These are phyloP conservation scores for Entomyzon cyanotis DNA, from an alignment of 2,113 vertebrate species.

Conservation along the genomic window DNA sequence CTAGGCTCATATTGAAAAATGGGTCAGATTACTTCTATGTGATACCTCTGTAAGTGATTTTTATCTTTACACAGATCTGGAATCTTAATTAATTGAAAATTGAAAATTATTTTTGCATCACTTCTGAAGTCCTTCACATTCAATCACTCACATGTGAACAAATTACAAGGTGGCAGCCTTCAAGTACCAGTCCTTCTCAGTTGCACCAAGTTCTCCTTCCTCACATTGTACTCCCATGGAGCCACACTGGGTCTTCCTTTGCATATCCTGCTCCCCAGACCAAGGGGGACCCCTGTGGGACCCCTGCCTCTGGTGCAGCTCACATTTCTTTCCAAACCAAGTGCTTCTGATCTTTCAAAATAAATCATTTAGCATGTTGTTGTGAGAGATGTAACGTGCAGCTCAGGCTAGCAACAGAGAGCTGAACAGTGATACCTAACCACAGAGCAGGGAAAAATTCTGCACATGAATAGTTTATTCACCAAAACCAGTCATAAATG, in stretches of 20 bases:
- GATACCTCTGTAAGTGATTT: background rate
- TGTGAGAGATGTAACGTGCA: background rate
- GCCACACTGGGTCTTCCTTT: background rate
- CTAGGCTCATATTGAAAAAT: background rate
- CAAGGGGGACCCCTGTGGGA: background rate
- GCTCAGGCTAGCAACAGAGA: background rate
- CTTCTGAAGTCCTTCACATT: background rate
- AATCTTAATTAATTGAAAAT: background rate
- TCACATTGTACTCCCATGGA: constrained; percentile 19
- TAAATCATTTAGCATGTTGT: background rate
- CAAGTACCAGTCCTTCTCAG: rapidly evolving
- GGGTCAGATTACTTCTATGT: background rate
- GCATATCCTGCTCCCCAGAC: background rate
- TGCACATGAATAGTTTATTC: constrained; percentile 43
- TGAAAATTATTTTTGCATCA: background rate
- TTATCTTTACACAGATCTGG: background rate
- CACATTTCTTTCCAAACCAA: constrained; percentile 29
- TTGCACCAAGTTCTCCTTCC: constrained; percentile 17
- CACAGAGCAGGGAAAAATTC: background rate
- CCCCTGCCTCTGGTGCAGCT: background rate
- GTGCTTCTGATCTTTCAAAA: constrained; percentile 8
- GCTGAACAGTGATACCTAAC: background rate
- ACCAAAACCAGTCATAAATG: background rate
- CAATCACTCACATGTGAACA: background rate
- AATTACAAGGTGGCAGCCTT: background rate